phyloP scores from a whole-genome alignment of 2,888 invertebrate species.

The Perdita meconis region DNA sequence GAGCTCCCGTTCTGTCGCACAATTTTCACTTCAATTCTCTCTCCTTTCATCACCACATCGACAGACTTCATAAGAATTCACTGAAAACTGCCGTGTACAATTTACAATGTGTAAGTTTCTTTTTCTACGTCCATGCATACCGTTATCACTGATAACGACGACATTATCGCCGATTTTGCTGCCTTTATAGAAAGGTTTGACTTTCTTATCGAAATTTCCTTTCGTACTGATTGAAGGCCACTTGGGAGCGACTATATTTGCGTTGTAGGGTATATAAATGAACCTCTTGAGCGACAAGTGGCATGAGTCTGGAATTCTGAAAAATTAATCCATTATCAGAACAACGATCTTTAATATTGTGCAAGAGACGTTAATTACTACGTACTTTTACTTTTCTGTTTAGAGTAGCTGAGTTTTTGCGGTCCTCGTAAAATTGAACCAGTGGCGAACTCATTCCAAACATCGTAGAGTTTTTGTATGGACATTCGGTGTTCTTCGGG shows the following conservation, averaged over 20 bases:
- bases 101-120: background rate
- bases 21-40: background rate
- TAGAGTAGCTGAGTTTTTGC: background rate
- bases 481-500: background rate
- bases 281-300: too few relatives aligned
- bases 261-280: background rate
- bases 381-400: background rate
- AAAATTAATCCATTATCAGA: too few relatives aligned
- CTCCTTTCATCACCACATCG: background rate
- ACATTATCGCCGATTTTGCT: constrained; percentile 31
- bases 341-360: too few relatives aligned
- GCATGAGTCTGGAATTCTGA: too few relatives aligned
- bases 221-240: constrained; percentile 19
- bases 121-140: background rate
- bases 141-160: constrained; percentile 14
- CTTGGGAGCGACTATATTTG: constrained; percentile 48
- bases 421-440: background rate
- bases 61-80: background rate
- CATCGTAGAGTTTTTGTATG: background rate
- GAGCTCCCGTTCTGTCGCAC: constrained; percentile 55
- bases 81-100: background rate
- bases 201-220: constrained; percentile 34
- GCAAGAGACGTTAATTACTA: too few relatives aligned
- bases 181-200: constrained; percentile 18
- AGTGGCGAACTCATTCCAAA: background rate